phyloP scores from a whole-genome alignment of 2,888 invertebrate genomes.

The Epirrhoe tristata region DNA sequence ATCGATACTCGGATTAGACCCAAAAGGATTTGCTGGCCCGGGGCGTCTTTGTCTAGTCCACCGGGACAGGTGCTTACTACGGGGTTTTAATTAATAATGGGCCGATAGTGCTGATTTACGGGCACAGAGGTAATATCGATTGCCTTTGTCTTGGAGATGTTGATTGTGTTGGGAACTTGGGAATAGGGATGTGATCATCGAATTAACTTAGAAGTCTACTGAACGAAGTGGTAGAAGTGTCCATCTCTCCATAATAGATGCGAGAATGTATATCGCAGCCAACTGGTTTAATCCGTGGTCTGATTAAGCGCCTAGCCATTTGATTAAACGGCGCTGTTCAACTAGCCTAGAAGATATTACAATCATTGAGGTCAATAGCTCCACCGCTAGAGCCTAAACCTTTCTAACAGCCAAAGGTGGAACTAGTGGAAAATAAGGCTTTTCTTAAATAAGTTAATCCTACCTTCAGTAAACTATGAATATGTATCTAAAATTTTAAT shows the following conservation, averaged over 20 bases:
- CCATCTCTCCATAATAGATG: no score
- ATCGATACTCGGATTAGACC: slow-evolving; percentile 79
- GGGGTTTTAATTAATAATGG: slow-evolving; percentile 82
- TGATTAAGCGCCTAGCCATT: no score
- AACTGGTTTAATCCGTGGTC: no score
- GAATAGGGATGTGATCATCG: slow-evolving; percentile 23
- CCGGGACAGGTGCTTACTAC: slow-evolving; percentile 78
- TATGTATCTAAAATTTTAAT: slow-evolving; percentile 8
- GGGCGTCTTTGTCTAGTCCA: slow-evolving; percentile 70
- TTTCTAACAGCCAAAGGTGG: no score
- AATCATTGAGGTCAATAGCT: no score
- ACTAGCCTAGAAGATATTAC: no score
- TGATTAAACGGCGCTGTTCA: no score
- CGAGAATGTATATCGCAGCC: no score
- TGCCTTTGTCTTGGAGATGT: slow-evolving; percentile 39
- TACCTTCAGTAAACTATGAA: no score
- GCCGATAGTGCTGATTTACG: slow-evolving; percentile 73
- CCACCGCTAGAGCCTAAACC: no score
- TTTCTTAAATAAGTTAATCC: no score
- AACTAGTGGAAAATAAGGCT: no score
- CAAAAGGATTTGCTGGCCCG: slow-evolving; percentile 72
- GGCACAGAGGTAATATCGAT: slow-evolving; percentile 40
- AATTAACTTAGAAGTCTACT: slow-evolving; percentile 15
- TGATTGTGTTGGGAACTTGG: slow-evolving; percentile 39
- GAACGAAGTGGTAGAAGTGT: not conserved